Evolutionary conservation across 2,113 vertebrate species (phyloP).

Genomic region (Campylomormyrus numenius): DNA sequence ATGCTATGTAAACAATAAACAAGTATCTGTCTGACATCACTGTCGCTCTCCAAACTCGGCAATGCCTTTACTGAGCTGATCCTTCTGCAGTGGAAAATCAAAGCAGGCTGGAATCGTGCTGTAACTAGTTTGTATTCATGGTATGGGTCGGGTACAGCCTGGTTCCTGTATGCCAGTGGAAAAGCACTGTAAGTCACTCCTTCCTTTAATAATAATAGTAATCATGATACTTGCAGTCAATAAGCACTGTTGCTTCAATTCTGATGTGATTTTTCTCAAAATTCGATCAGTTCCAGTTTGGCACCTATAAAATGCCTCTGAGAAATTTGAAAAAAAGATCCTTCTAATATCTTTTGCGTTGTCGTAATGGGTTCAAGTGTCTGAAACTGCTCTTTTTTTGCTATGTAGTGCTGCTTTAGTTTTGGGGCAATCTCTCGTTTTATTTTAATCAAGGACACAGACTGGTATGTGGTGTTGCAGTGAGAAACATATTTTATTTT

Average conservation of each 20-base stretch:
- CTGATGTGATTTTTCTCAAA: neutral
- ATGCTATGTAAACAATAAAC: neutral
- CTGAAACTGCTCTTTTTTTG: neutral
- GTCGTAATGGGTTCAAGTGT: neutral
- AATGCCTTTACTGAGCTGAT: neutral
- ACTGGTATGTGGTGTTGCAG: no score
- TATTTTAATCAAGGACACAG: neutral
- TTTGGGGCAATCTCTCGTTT: neutral
- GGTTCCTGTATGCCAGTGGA: neutral
- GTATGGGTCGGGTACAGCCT: neutral
- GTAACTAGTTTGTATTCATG: neutral
- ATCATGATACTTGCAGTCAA: neutral
- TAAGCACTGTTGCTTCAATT: neutral
- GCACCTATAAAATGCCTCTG: neutral
- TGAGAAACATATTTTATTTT: neutral
- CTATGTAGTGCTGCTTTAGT: neutral
- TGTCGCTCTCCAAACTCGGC: neutral
- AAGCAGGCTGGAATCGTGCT: neutral
- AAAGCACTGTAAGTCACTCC: neutral
- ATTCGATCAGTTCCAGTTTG: neutral
- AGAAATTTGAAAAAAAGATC: neutral
- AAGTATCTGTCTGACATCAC: neutral
- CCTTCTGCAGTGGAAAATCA: neutral
- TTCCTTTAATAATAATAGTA: neutral
- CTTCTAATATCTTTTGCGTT: neutral